Evolutionary conservation across 2,797 vertebrate genomes (phyloP).

Genomic region (Diglossa cyanea): DNA sequence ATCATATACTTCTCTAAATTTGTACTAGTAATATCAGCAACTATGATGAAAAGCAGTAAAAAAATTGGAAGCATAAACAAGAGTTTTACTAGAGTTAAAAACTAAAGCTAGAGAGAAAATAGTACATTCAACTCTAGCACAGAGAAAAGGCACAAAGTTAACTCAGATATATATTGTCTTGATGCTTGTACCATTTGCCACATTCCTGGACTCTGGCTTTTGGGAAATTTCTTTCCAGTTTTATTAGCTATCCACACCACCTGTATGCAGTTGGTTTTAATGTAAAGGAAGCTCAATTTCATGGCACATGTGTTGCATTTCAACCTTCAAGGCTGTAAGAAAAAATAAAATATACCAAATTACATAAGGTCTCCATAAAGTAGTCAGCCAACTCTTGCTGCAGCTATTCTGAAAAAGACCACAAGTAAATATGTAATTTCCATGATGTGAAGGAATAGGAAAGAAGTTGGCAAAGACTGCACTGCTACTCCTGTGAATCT

Average conservation of each 20-base stretch:
- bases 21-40: not conserved
- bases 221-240: not conserved
- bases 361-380: not conserved
- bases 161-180: not conserved
- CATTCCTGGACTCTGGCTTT: not conserved
- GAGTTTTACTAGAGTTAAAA: not conserved
- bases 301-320: not conserved
- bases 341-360: not conserved
- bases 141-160: not conserved
- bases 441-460: not conserved
- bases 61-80: not conserved
- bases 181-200: not conserved
- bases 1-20: not conserved
- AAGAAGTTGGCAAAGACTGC: not conserved
- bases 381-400: not conserved
- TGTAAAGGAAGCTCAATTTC: not conserved
- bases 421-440: not conserved
- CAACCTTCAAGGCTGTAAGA: not conserved
- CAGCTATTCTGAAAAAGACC: not conserved
- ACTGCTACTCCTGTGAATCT: not conserved
- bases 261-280: not conserved
- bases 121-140: not conserved
- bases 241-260: not conserved
- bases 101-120: not conserved
- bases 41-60: not conserved